Base-by-base conservation (phyloP, 1,140 invertebrate genomes). In the Cotesia typhae region DNA sequence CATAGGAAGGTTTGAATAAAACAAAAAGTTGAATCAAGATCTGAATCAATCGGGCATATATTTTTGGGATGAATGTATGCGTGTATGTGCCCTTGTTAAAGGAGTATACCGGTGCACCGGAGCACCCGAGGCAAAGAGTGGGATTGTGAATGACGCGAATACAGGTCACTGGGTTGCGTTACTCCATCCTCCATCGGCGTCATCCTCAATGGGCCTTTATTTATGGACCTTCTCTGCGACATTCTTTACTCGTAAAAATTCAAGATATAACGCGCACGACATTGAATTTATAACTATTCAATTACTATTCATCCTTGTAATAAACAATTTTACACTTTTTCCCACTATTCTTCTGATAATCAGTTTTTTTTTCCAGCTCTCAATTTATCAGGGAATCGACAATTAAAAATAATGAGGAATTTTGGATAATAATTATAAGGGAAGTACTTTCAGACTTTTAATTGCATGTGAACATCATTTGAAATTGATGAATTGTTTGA, bases 91-190 rank as follows among this genome's bases (percentile, higher is more conserved):
- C 79, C 68, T 70, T 70, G 67, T 37, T 35, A 41, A 66, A 28
- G 47, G 53, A 74, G 67, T 57, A 41, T 37, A 52, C 36, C 60
- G 59, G 70, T 35, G 65, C 51, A 60, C 41, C 41, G 52, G 47
- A 47, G 70, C 51, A 60, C 41, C 41, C 51, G 47, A 47, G 70
- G 52, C 28, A 67, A 70, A 64, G 67, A 61, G 59, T 61, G 41
- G 61, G 77, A 80, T 85, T 83, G 82, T 86, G 84, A 87, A 87
- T 87, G 85, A 87, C 85, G 85, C 82, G 80, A 84, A 87, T 87
- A 79, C 87, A 71, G 86, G 86, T 87, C 83, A 88, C 76, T 81
- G 76, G 85, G 84, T 82, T 81, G 81, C 77, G 78, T 78, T 80
- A 78, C 82, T 82, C 78, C 72, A 82, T 80, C 78, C 80, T 77